These are phyloP conservation scores for Speoplatyrhinus poulsoni DNA, from an alignment of 2,113 vertebrate genomes.

Conservation along the genomic window DNA sequence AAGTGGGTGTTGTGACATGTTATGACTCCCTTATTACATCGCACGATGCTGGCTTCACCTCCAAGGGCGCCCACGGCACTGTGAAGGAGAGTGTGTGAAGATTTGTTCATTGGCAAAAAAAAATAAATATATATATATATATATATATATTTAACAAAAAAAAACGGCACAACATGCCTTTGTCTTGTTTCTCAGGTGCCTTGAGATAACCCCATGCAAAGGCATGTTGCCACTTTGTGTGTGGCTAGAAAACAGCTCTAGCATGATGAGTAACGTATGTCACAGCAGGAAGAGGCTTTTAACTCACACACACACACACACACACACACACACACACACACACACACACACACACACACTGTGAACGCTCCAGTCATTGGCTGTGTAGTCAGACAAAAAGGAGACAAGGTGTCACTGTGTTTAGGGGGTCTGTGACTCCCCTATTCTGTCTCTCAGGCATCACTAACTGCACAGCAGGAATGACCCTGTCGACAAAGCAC, in stretches of 20 bases:
- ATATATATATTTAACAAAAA: too few species aligned
- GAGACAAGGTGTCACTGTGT: not conserved
- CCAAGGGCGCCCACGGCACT: conserved; percentile 54
- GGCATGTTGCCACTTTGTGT: conserved; percentile 25
- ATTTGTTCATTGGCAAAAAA: conserved; percentile 47
- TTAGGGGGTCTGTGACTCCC: conserved; percentile 24
- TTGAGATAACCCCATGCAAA: conserved; percentile 41
- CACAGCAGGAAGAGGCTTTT: conserved; percentile 38
- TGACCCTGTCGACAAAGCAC: conserved; percentile 42
- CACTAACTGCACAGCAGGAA: conserved; percentile 27
- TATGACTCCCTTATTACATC: conserved; percentile 33
- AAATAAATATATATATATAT: conserved; percentile 13
- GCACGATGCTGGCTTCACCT: conserved; percentile 55
- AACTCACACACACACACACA: conserved; percentile 36
- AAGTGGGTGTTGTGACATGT: conserved; percentile 9
- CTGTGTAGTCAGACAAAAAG: too few species aligned
- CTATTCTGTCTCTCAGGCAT: conserved; percentile 27
- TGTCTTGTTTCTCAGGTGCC: conserved; percentile 25
- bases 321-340: conserved; percentile 30
- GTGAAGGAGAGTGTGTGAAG: conserved; percentile 43
- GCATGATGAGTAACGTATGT: conserved; percentile 64
- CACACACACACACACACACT: conserved; percentile 18
- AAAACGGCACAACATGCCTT: not conserved
- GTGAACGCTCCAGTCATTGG: conserved; percentile 1
- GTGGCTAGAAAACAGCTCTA: conserved; percentile 52